Evolutionary conservation across 2,113 vertebrate genomes (phyloP).

Genomic region (Nannospalax galili): DNA sequence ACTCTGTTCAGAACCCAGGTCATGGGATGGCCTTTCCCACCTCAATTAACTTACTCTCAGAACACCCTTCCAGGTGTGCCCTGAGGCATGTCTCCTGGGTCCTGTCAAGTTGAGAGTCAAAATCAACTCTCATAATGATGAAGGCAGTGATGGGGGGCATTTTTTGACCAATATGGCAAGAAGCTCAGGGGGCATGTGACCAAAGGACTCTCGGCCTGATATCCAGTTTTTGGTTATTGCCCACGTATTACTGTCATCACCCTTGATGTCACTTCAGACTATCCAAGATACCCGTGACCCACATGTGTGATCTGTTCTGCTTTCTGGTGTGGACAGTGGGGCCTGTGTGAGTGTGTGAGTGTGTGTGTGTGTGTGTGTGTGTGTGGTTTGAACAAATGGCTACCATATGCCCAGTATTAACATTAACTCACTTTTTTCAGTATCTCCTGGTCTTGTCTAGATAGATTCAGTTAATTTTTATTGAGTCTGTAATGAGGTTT

Average conservation of each 20-base stretch:
- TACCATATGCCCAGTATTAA: not conserved
- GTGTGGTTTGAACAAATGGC: not conserved
- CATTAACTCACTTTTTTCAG: not conserved
- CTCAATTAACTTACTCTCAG: too few relatives aligned
- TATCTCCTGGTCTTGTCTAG: not conserved
- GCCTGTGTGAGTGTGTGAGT: too few relatives aligned
- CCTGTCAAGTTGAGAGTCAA: too few relatives aligned
- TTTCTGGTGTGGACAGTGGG: accelerated
- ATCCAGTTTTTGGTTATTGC: not conserved
- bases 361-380: too few relatives aligned
- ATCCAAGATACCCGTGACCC: not conserved
- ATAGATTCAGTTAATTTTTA: constrained; percentile 26
- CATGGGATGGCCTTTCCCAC: too few relatives aligned
- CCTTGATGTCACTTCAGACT: accelerated
- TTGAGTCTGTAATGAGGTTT: not conserved
- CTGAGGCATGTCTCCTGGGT: too few relatives aligned
- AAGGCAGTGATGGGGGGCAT: accelerated
- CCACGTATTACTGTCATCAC: not conserved
- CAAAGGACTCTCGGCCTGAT: too few relatives aligned
- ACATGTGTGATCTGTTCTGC: accelerated
- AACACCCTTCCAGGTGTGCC: too few relatives aligned
- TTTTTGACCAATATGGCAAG: not conserved
- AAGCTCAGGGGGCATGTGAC: not conserved
- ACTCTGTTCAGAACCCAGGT: too few relatives aligned
- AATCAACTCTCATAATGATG: too few relatives aligned